Evolutionary conservation across 2,888 invertebrate species (phyloP), one percentile per base, ranked within the genome.

Genomic region (Mallateleia sp.): DNA sequence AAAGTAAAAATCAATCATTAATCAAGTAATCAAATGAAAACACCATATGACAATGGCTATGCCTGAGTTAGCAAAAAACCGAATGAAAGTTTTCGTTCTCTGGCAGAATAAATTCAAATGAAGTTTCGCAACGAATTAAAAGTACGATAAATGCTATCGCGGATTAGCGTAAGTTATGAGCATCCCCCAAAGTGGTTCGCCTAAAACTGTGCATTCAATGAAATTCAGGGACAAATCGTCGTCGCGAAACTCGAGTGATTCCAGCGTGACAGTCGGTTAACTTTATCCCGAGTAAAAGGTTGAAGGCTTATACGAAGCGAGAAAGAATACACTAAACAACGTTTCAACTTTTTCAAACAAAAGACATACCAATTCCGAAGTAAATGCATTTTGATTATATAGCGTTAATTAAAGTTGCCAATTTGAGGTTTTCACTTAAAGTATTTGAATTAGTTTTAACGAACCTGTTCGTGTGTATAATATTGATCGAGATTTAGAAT

Each of bases 121-220:
- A 78, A 84, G 84, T 79, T 56, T 78, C 72, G 74, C 84, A 54
- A 72, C 84, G 84, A 84, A 84, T 84, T 84, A 84, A 84, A 84
- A 84, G 84, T 45, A 74, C 84, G 84, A 79, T 78, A 79, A 84
- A 84, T 74, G 78, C 74, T 78, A 84, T 84, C 72, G 67, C 60
- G 84, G 78, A 84, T 84, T 84, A 84, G 67, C 74, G 84, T 84
- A 84, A 84, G 78, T 84, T 84, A 79, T 74, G 84, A 84, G 84
- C 66, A 67, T 72, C 14, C 74, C 64, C 72, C 78, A 84, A 78
- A 78, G 84, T 84, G 84, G 78, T 64, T 72, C 58, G 77, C 72
- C 69, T 58, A 60, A 84, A 84, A 84, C 58, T 79, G 47, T 22
- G 72, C 52, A 74, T 78, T 84, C 84, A 78, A 78, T 84, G 78